Evolutionary conservation across 2,113 vertebrate genomes (phyloP), one percentile per base, ranked within the genome.

Genomic region (Sigmodon hispidus): DNA sequence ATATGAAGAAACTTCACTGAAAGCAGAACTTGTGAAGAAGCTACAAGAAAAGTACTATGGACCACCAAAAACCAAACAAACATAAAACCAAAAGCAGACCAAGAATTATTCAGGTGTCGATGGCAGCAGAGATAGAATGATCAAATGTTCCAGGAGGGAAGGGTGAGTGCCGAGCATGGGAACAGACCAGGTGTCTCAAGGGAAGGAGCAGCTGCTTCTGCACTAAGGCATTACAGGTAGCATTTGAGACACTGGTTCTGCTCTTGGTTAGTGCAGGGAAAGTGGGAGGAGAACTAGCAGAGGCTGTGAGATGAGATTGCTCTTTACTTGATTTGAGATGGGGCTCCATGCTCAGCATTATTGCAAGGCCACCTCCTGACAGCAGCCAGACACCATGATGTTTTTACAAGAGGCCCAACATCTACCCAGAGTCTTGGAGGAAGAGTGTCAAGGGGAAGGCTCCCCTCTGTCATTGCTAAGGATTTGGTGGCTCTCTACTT

Each of bases 121-220:
- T 12, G n/a, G 5, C 11, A 12, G 1, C 26, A 9, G 93, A 91
- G 34, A 48, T 10, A 45, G 45, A 67, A 40, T 3, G 11, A 16
- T 65, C 26, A 16, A n/a, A 69, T 45, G 7, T 45, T 61, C 17
- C 48, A 31, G 57, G 7, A 81, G 21, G 45, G 34, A 22, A 48
- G 5, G 19, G 36, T 13, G 31, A 61, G 81, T 24, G 36, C 70
- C 69, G 50, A 90, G 65, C 15, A 0, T 21, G 97, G 93, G 97
- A 94, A 96, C 87, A 50, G 12, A 76, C 63, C 89, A 91, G 91
- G 43, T 87, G 69, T 50, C 3, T 67, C 65, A 57, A 43, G 95
- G 77, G 63, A 93, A 91, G 6, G 29, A 89, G 55, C 89, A 94
- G 57, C 83, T 93, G 75, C 63, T 95, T 87, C 77, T 79, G 59